These are phyloP conservation scores for Apus apus DNA, from an alignment of 2,113 vertebrate species.

Conservation along the genomic window DNA sequence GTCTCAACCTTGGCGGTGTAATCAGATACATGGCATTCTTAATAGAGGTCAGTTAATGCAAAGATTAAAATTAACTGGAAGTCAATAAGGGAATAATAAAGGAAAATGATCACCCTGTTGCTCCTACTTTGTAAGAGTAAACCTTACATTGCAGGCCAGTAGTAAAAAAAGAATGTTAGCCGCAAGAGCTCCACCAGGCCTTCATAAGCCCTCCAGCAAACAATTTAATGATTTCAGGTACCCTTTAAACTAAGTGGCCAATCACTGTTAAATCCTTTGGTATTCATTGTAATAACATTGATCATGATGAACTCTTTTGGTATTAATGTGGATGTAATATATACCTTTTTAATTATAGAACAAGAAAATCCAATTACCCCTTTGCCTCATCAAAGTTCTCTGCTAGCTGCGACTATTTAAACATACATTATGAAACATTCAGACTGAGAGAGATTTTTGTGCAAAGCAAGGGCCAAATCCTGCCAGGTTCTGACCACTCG, in stretches of 20 bases:
- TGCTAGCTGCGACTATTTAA: conserved; percentile 56
- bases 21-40: conserved; percentile 34
- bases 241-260: conserved; percentile 75
- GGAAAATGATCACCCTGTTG: conserved; percentile 59
- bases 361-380: conserved; percentile 77
- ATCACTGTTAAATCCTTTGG: conserved; percentile 69
- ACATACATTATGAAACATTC: conserved; percentile 65
- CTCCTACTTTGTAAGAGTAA: conserved; percentile 47
- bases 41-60: conserved; percentile 48
- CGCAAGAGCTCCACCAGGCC: neutral
- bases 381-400: conserved; percentile 73
- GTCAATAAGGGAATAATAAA: conserved; percentile 71
- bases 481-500: neutral
- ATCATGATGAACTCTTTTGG: conserved; percentile 71
- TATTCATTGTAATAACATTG: conserved; percentile 73
- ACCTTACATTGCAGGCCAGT: conserved; percentile 43
- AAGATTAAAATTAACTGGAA: conserved; percentile 68
- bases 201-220: conserved; percentile 71
- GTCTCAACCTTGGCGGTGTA: conserved; percentile 39
- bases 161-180: neutral
- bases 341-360: conserved; percentile 77
- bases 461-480: conserved; percentile 9
- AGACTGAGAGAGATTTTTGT: neutral
- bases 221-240: conserved; percentile 73
- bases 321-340: conserved; percentile 74